phyloP scores from a whole-genome alignment of 2,797 vertebrate species.

The Rhinophrynus dorsalis region DNA sequence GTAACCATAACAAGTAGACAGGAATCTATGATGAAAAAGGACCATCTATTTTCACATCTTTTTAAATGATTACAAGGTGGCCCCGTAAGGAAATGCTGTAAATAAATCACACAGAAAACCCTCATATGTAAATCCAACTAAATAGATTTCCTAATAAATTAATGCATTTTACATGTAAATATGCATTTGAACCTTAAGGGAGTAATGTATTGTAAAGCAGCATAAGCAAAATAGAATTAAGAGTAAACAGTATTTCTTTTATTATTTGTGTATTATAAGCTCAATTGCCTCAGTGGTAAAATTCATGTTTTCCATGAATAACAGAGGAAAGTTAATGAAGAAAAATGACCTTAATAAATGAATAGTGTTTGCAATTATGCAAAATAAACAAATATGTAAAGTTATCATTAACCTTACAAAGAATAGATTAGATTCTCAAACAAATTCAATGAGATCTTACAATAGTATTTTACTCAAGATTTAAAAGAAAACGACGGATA shows the following conservation, averaged over 20 bases:
- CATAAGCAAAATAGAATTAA: constrained; percentile 45
- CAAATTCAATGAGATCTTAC: constrained; percentile 35
- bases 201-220: constrained; percentile 12
- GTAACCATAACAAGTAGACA: no score
- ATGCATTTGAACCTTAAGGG: constrained; percentile 40
- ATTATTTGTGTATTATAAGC: constrained; percentile 45
- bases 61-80: neutral
- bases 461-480: constrained; percentile 36
- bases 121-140: constrained; percentile 31
- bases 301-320: constrained; percentile 49
- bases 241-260: constrained; percentile 41
- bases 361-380: constrained; percentile 49
- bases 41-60: constrained; percentile 1
- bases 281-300: constrained; percentile 46
- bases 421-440: constrained; percentile 44
- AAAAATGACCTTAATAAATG: constrained; percentile 52
- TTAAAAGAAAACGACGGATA: constrained; percentile 36
- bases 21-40: no score
- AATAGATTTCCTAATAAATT: constrained; percentile 36
- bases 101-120: neutral
- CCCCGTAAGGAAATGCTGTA: constrained; percentile 1
- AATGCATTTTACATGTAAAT: constrained; percentile 50
- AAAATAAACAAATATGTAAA: constrained; percentile 49
- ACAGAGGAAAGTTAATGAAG: constrained; percentile 49
- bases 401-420: constrained; percentile 44